phyloP scores from a whole-genome alignment of 2,888 invertebrate genomes.

The Agriotes lineatus region DNA sequence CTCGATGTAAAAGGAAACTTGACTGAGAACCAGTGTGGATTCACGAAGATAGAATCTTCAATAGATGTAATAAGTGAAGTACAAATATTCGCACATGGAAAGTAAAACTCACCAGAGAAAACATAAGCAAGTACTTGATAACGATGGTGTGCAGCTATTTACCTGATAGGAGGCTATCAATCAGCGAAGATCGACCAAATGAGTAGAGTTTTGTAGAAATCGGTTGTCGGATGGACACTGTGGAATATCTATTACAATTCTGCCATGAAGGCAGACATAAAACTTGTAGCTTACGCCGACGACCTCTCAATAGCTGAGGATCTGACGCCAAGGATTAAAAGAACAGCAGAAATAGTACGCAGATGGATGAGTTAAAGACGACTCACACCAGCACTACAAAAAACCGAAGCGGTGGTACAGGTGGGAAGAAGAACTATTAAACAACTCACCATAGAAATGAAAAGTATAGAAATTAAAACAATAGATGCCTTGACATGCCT shows the following conservation, averaged over 20 bases:
- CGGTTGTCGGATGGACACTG: background rate
- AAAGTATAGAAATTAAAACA: background rate
- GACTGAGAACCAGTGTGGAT: background rate
- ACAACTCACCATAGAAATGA: background rate
- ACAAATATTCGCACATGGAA: background rate
- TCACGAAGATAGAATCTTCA: background rate
- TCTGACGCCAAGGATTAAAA: background rate
- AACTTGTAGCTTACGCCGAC: background rate
- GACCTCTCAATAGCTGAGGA: background rate
- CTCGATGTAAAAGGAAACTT: background rate
- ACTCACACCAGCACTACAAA: background rate
- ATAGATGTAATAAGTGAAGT: background rate
- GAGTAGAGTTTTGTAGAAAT: background rate
- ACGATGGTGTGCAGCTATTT: background rate
- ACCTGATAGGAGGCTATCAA: background rate
- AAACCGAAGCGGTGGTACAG: background rate
- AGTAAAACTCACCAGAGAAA: background rate
- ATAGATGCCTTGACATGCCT: no score
- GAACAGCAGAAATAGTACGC: background rate
- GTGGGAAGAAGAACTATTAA: background rate
- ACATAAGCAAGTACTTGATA: background rate
- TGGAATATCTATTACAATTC: background rate
- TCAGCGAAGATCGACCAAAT: background rate
- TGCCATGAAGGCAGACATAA: background rate
- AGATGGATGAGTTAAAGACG: background rate